Conservation (phyloP, 1,140 invertebrate genomes). For the Micrasema longulum region DNA sequence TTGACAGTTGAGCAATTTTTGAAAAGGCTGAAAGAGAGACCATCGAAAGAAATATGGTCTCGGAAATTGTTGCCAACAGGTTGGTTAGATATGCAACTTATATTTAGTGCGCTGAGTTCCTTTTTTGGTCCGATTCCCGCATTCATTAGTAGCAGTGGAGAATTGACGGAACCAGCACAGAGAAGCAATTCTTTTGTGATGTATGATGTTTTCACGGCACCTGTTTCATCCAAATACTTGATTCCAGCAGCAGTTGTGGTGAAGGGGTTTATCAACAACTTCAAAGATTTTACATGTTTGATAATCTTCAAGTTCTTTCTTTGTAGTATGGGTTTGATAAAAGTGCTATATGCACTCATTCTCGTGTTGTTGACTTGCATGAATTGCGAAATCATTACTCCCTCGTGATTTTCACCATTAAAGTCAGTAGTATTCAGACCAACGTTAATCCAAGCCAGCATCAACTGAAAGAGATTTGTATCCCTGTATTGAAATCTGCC, state of each 20-base stretch:
- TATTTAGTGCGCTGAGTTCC: slow-evolving; percentile 58
- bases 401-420: slow-evolving; percentile 72
- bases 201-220: neutral
- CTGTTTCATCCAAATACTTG: slow-evolving; percentile 60
- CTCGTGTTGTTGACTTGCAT: slow-evolving; percentile 75
- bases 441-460: slow-evolving; percentile 76
- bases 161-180: slow-evolving; percentile 65
- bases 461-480: slow-evolving; percentile 69
- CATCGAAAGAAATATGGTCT: slow-evolving; percentile 56
- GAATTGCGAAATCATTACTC: slow-evolving; percentile 77
- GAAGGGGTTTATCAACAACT: slow-evolving; percentile 72
- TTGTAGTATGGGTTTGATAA: slow-evolving; percentile 70
- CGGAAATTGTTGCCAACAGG: slow-evolving; percentile 71
- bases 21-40: slow-evolving; percentile 4
- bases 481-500: neutral
- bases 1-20: neutral
- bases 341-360: slow-evolving; percentile 78
- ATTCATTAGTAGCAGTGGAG: slow-evolving; percentile 70
- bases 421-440: slow-evolving; percentile 77
- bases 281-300: slow-evolving; percentile 73
- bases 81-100: slow-evolving; percentile 59
- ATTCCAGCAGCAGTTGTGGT: slow-evolving; percentile 74
- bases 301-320: slow-evolving; percentile 78
- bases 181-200: slow-evolving; percentile 66
- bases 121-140: slow-evolving; percentile 66